Evolutionary conservation across 2,888 invertebrate species (phyloP), one percentile per base, ranked within the genome.

Genomic region (Liopterus haemorrhoidalis): DNA sequence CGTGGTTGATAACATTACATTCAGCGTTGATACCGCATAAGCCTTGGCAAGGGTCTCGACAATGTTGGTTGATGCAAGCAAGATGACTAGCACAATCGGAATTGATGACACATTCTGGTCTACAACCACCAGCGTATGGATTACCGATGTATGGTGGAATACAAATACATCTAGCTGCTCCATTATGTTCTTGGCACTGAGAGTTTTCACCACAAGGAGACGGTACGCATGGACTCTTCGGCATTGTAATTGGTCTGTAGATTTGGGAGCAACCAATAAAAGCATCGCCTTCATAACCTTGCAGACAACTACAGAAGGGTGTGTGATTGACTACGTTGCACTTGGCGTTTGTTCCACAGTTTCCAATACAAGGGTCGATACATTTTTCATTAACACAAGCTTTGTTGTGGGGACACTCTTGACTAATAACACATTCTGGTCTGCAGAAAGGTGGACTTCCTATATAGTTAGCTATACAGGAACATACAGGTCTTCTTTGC

Each of bases 91-190:
- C 75, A 63, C 91, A 91, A 59, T 90, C 89, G 1, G 85, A 78
- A 63, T 84, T 88, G 52, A 81, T 78, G 8, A 82, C 78, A 65
- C 91, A 91, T 69, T 91, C 91, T 2, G 90, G 90, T 50, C 84
- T 75, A 59, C 91, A 92, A 21, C 89, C 89, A 12, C 85, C 82
- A 11, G 79, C 77, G 61, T 88, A 90, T 3, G 90, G 89, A 70
- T 92, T 87, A 5, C 91, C 91, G 50, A 86, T 80, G 59, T 89
- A 88, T 3, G 89, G 89, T 46, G 89, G 85, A 59, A 91, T 86
- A 60, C 91, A 92, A n/a, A 76, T 74, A 63, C 92, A 92, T 54
- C 81, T 78, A 0, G 83, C 80, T 19, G 73, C 70, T 12, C 81
- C 81, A 56, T 84, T 81, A 2, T 76, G 70, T 19, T 79, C 78